Percentiles rank a stretch among this genome's conserved stretches.
These are phyloP conservation scores for Hafferia zeledoni DNA, from an alignment of 2,797 vertebrate genomes.

Conservation along the genomic window DNA sequence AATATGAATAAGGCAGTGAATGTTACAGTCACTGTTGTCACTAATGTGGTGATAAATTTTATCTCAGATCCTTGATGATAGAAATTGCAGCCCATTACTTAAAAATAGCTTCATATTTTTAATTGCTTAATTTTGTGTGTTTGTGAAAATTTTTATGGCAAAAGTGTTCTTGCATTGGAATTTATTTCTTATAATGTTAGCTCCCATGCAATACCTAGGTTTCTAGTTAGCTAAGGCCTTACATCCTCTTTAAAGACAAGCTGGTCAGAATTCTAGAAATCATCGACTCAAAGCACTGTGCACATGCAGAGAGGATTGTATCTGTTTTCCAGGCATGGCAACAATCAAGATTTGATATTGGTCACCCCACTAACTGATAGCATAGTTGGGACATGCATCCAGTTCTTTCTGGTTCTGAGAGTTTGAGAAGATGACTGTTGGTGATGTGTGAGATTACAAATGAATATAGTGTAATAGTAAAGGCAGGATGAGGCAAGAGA, in stretches of 20 bases:
- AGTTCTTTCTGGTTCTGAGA: not conserved
- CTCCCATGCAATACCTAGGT: not conserved
- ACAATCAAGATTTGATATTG: not conserved
- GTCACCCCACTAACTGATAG: fast-evolving
- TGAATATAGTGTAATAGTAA: not conserved
- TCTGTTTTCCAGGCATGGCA: not conserved
- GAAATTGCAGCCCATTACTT: not conserved
- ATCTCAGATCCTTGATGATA: not conserved
- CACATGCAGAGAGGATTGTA: not conserved
- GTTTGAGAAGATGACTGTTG: not conserved
- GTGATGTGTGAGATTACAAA: not conserved
- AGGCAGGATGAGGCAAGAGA: not conserved
- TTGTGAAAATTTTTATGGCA: not conserved
- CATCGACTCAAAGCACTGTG: not conserved
- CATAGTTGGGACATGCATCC: not conserved
- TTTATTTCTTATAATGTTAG: not conserved
- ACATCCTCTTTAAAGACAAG: not conserved
- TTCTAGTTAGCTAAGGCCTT: not conserved
- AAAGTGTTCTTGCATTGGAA: not conserved
- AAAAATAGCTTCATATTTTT: not conserved
- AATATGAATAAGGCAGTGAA: not conserved
- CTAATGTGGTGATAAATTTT: not conserved
- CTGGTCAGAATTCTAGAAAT: not conserved
- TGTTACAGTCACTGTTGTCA: not conserved
- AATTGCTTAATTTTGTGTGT: not conserved